Percentiles rank a stretch among this genome's conserved stretches.
phyloP scores from a whole-genome alignment of 1,140 invertebrate genomes.

The Uloborus diversus region DNA sequence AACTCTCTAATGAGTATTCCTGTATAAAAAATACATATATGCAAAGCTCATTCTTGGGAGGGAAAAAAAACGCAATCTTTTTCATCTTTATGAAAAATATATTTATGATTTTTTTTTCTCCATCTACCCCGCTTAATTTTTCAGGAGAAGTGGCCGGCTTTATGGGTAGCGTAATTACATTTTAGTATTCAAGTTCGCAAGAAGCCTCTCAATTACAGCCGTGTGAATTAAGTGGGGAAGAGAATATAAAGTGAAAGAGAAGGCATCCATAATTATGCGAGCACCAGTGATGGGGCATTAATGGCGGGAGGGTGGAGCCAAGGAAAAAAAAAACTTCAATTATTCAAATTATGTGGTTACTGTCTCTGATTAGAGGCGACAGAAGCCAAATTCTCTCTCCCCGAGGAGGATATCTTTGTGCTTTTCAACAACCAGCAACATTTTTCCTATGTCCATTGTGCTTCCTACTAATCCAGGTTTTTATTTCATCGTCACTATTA shows the following conservation, averaged over 20 bases:
- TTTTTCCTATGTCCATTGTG: conserved; percentile 29
- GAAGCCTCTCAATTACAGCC: conserved; percentile 48
- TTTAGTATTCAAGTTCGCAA: conserved; percentile 40
- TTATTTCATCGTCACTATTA: conserved; percentile 24
- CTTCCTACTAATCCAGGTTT: background rate
- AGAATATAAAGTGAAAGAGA: background rate
- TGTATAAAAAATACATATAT: conserved; percentile 10
- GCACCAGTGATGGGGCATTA: background rate
- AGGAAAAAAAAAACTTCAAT: conserved; percentile 35
- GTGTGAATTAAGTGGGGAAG: conserved; percentile 35
- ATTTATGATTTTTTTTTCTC: conserved; percentile 39
- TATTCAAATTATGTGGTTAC: conserved; percentile 54
- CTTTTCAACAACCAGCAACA: conserved; percentile 24
- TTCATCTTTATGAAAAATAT: conserved; percentile 56
- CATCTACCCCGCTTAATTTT: background rate
- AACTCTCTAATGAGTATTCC: conserved; percentile 47
- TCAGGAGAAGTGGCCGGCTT: conserved; percentile 46
- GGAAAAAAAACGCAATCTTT: conserved; percentile 38
- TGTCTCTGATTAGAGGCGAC: conserved; percentile 41
- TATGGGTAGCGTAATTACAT: conserved; percentile 49
- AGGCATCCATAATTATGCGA: conserved; percentile 32
- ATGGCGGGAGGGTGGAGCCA: conserved; percentile 1
- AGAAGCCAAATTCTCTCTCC: conserved; percentile 43
- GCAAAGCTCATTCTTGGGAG: background rate
- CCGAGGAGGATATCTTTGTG: background rate